phyloP scores from a whole-genome alignment of 2,113 vertebrate genomes.

The Saguinus midas region DNA sequence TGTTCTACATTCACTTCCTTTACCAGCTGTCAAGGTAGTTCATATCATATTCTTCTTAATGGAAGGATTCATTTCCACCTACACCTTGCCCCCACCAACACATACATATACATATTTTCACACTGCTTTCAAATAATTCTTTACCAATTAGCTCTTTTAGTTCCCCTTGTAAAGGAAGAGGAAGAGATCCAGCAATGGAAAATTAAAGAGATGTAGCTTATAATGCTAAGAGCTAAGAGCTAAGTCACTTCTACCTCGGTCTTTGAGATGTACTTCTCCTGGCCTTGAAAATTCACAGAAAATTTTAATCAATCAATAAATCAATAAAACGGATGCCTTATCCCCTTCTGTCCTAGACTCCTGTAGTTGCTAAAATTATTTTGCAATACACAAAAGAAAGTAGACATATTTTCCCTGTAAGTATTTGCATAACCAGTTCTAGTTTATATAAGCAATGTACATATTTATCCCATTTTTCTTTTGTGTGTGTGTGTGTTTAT shows the following conservation, averaged over 20 bases:
- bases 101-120: not conserved
- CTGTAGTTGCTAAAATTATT: conserved; percentile 54
- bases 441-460: not conserved
- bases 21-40: conserved; percentile 60
- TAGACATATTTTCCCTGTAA: not conserved
- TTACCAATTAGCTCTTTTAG: not conserved
- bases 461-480: not conserved
- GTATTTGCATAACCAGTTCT: not conserved
- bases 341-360: not conserved
- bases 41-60: conserved; percentile 70
- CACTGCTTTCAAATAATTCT: not conserved
- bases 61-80: conserved; percentile 57
- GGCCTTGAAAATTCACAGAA: conserved; percentile 32
- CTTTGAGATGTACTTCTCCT: not conserved
- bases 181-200: not conserved
- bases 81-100: not conserved
- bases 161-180: not conserved
- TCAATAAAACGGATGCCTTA: not conserved
- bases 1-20: conserved; percentile 64
- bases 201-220: not conserved
- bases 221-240: not conserved
- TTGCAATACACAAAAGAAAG: conserved; percentile 51
- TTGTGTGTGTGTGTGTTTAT: no score
- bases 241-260: not conserved
- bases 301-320: conserved; percentile 1